Evolutionary conservation across 2,113 vertebrate species (phyloP).

Genomic region (Plecotus auritus): DNA sequence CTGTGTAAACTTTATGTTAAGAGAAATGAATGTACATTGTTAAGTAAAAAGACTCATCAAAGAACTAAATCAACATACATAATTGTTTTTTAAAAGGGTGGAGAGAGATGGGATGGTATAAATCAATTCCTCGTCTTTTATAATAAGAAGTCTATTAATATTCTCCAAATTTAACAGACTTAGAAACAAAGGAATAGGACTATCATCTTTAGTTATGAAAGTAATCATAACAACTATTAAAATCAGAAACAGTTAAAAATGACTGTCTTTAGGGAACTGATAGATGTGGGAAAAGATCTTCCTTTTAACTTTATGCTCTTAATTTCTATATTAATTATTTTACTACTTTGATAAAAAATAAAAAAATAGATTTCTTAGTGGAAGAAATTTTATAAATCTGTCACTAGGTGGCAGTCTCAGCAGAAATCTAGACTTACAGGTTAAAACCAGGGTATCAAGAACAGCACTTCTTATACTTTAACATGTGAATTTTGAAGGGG

Average conservation of each 20-base stretch:
- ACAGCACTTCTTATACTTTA: neutral
- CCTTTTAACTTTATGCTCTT: neutral
- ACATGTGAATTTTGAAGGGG: neutral
- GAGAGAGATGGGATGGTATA: neutral
- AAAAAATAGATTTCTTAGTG: neutral
- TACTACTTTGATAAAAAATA: neutral
- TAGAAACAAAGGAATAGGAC: neutral
- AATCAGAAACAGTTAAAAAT: neutral
- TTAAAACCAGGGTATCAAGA: neutral
- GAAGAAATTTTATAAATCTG: neutral
- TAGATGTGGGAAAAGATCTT: neutral
- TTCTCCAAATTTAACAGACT: neutral
- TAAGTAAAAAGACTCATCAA: neutral
- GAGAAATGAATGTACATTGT: neutral
- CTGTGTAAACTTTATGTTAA: neutral
- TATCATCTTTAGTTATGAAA: neutral
- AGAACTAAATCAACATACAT: neutral
- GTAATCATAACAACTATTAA: neutral
- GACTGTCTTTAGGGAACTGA: neutral
- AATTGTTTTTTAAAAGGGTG: neutral
- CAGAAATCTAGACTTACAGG: neutral
- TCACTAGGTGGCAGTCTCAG: constrained; percentile 25
- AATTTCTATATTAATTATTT: neutral
- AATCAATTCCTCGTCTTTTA: neutral
- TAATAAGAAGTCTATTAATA: neutral